Evolutionary conservation across 2,113 vertebrate species (phyloP), one percentile per base, ranked within the genome.

Genomic region (Pelvicachromis taeniatus): DNA sequence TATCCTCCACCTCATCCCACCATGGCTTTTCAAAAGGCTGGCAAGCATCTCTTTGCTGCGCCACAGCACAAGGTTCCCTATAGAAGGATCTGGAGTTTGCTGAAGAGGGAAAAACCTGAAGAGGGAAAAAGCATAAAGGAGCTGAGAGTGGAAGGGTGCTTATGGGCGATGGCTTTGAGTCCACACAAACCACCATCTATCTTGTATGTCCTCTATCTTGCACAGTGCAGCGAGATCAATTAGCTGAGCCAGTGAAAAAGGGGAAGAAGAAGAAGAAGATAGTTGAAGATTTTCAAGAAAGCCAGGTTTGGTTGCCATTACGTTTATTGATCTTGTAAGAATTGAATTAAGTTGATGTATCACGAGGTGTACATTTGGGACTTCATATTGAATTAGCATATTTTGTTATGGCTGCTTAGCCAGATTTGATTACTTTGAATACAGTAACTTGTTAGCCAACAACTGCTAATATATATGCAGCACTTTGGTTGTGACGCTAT

Each of bases 201-300:
- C 94, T 90, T 88, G 77, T 87, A 75, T 86, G 75, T 70, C 73
- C 83, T 83, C 84, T 89, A 81, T 90, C 88, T 89, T 91, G 80
- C 84, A 75, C 59, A 48, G 75, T 14, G 54, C 61, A 38, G 42
- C 33, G 89, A 87, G 93, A 92, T 90, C 82, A 91, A 94, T 92
- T 90, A 91, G 81, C 33, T 42, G 33, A 5, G 70, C 48, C 19
- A 19, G 45, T 54, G 75, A 42, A n/a, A 48, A 23, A 45, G 26
- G 21, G 58, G 40, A 26, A 31, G 8, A 19, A 26, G 42, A 16
- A 21, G 40, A 21, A 12, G 19, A 42, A 21, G 45, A 48, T 17
- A 53, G 85, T 42, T n/a, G 50, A 77, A 33, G 77, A 81, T 48
- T 85, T 88, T 86, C n/a, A 21, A 53, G 31, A 56, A 82, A 77